Percentiles rank a stretch among this genome's conserved stretches.
These are phyloP conservation scores for Drosophila anomalata DNA, from an alignment of 2,888 invertebrate genomes.

Conservation along the genomic window DNA sequence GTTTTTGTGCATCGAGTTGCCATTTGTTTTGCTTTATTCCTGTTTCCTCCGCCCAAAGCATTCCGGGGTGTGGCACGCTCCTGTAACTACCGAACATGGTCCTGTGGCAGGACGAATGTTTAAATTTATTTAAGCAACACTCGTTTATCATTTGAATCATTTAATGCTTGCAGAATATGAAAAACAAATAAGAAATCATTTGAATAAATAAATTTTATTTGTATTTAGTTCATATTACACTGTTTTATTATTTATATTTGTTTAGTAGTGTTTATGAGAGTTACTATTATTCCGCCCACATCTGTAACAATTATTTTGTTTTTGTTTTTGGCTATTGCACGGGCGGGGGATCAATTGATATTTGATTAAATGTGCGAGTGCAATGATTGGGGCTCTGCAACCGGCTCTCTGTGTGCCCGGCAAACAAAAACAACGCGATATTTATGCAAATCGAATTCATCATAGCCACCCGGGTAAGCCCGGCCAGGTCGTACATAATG, in stretches of 20 bases:
- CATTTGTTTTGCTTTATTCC: constrained; percentile 28
- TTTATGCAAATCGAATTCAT: constrained; percentile 54
- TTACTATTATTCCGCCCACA: neutral
- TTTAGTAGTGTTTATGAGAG: neutral
- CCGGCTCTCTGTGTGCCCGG: constrained; percentile 25
- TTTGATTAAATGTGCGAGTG: constrained; percentile 38
- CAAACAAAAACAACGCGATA: constrained; percentile 23
- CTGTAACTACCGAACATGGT: neutral
- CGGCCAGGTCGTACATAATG: constrained; percentile 20
- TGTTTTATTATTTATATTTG: neutral
- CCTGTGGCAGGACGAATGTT: neutral
- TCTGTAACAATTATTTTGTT: constrained; percentile 26
- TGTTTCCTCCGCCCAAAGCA: constrained; percentile 9
- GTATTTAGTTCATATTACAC: neutral
- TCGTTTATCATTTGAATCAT: too few relatives aligned
- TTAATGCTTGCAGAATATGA: too few relatives aligned
- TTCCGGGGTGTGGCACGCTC: neutral
- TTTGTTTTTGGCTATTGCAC: constrained; percentile 3
- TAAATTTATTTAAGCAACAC: neutral
- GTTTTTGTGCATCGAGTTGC: constrained; percentile 27
- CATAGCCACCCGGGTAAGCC: constrained; percentile 19
- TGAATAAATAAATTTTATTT: too few relatives aligned
- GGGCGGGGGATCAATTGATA: constrained; percentile 33
- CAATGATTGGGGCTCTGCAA: constrained; percentile 30
- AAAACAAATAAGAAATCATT: too few relatives aligned